Evolutionary conservation across 2,797 vertebrate species (phyloP), one percentile per base, ranked within the genome.

Genomic region (Sternarchorhynchus goeldii): DNA sequence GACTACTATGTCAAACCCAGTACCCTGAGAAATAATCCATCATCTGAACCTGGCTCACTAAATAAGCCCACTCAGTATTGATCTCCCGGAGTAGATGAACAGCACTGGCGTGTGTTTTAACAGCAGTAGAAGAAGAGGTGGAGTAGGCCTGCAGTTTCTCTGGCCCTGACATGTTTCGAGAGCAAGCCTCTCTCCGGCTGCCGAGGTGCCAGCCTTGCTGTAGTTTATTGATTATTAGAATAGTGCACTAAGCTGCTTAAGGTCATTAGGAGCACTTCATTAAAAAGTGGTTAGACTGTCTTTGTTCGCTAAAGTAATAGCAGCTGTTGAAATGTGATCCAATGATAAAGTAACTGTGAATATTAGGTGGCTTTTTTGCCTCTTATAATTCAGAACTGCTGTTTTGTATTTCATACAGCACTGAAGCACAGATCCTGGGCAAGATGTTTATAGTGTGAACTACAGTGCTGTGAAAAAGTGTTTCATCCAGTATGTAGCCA

Each of bases 211-310:
- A 90, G 88, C 92, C 89, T 89, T 86, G 83, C 91, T 88, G 88
- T 89, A 90, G 78, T 89, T 91, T 97, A 98, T 97, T 96, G 96
- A 98, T 98, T 96, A 96, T 95, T 94, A 97, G 95, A 94, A 94
- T 91, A 96, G 91, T 87, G 90, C 94, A 93, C 94, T 97, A 97
- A 99, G 96, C 95, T 92, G 95, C 93, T 95, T 96, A 94, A 96
- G 95, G 95, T 96, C 95, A 95, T 98, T 97, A 96, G 94, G 92
- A 93, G 94, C 94, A 97, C 96, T 97, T 97, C 95, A 99, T 98
- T 97, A 97, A 98, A 98, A 94, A 93, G 94, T 94, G 95, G 94
- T 96, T 97, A 95, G 94, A 92, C 92, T 91, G 94, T 92, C 93
- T 92, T 94, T 94, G 94, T 94, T 95, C 93, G 92, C 92, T 92